Percentiles rank a stretch among this genome's conserved stretches.
Evolutionary conservation across 2,113 vertebrate species (phyloP).

Genomic region (Danionella cerebrum): DNA sequence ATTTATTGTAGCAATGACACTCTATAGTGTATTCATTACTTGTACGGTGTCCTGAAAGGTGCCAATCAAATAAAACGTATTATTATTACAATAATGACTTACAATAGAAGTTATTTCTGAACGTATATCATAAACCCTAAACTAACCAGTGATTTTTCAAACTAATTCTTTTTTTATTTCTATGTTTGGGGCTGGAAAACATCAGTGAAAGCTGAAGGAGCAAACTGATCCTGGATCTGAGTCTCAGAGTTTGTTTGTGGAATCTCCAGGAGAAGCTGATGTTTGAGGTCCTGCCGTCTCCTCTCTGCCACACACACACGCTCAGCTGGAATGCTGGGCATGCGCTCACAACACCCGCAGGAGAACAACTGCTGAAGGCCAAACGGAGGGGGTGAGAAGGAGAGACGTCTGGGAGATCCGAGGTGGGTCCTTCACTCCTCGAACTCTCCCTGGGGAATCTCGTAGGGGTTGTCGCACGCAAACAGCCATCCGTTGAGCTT

Average conservation of each 20-base stretch:
- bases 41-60: too few species aligned
- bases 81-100: too few species aligned
- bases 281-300: conserved; percentile 13
- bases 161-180: too few species aligned
- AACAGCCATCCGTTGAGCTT: conserved; percentile 68
- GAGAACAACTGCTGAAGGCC: background rate
- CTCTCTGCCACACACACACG: conserved; percentile 77
- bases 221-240: too few species aligned
- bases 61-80: too few species aligned
- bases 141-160: too few species aligned
- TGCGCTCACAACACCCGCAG: conserved; percentile 77
- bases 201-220: background rate
- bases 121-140: too few species aligned
- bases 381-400: conserved; percentile 42
- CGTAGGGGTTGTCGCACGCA: conserved; percentile 49
- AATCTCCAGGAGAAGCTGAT: background rate
- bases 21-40: too few species aligned
- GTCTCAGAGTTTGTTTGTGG: too few species aligned
- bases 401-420: conserved; percentile 4
- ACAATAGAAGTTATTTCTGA: too few species aligned
- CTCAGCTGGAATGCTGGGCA: conserved; percentile 83
- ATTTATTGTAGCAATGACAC: too few species aligned
- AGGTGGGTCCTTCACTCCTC: conserved; percentile 52
- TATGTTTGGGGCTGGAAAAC: background rate
- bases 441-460: conserved; percentile 46